Percentiles rank a stretch among this genome's conserved stretches.
Conservation (phyloP, 2,888 invertebrate genomes). For the Callyntrura guangdongensis region DNA sequence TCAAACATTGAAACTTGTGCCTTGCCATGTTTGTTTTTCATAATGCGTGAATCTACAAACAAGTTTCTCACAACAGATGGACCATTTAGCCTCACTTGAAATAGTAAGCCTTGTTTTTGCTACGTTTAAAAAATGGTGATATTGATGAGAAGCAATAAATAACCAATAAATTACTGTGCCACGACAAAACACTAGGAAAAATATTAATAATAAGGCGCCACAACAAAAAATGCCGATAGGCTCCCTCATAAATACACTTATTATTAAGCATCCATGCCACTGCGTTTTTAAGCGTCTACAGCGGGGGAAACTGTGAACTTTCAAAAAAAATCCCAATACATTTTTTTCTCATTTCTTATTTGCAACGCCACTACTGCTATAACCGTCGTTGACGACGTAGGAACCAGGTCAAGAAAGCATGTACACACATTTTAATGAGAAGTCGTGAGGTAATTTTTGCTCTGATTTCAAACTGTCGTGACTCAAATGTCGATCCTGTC, state of each 20-base stretch:
- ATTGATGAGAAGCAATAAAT: conserved; percentile 52
- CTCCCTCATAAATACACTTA: conserved; percentile 20
- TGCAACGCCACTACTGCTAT: not conserved
- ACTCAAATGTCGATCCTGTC: conserved; percentile 78
- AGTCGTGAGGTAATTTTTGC: conserved; percentile 80
- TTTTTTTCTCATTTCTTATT: not conserved
- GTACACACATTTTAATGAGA: conserved; percentile 72
- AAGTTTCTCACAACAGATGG: not conserved
- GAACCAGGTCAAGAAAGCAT: conserved; percentile 62
- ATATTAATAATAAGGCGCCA: not conserved
- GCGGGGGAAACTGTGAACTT: conserved; percentile 20
- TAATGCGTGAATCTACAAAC: not conserved
- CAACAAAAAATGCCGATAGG: conserved; percentile 19
- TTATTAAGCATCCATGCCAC: not conserved
- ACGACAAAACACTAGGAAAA: conserved; percentile 33
- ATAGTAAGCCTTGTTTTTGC: conserved; percentile 24
- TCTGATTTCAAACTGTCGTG: conserved; percentile 78
- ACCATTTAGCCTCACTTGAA: not conserved
- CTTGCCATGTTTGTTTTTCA: not conserved
- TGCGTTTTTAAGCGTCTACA: not conserved
- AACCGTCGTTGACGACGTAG: not conserved
- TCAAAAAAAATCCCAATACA: conserved; percentile 11
- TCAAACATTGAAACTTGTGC: not conserved
- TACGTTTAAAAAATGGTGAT: conserved; percentile 31
- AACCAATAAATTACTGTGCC: conserved; percentile 43